Evolutionary conservation across 2,888 invertebrate genomes (phyloP).

Genomic region (Ectemnius lituratus): DNA sequence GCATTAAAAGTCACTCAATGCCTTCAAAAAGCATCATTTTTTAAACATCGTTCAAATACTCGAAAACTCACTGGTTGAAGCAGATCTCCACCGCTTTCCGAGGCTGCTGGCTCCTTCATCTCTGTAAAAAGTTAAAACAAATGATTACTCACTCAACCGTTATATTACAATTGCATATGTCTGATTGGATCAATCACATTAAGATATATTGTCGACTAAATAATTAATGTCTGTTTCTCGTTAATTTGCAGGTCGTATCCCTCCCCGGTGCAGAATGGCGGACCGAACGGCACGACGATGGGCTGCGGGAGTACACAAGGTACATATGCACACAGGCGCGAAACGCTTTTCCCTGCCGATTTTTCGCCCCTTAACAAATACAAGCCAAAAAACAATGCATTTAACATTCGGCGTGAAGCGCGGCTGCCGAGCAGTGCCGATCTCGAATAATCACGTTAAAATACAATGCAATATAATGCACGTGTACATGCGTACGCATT

Average conservation of each 20-base stretch:
- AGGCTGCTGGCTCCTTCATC: conserved; percentile 21
- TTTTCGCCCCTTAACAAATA: too few species aligned
- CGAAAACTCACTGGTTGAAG: conserved; percentile 56
- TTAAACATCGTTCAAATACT: conserved; percentile 21
- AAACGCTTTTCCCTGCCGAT: too few species aligned
- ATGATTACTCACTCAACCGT: too few species aligned
- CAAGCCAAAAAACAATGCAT: too few species aligned
- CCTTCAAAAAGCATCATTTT: neutral
- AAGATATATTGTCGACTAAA: neutral
- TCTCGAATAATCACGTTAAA: too few species aligned
- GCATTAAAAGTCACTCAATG: neutral
- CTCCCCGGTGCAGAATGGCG: conserved; percentile 75
- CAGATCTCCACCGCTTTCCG: conserved; percentile 11
- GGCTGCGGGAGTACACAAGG: conserved; percentile 73
- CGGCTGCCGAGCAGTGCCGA: neutral
- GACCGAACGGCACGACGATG: conserved; percentile 72
- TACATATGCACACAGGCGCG: conserved; percentile 17
- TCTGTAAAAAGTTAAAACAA: conserved; percentile 22
- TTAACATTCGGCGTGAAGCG: neutral
- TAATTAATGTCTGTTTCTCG: conserved; percentile 11
- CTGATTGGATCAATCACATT: neutral
- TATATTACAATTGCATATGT: too few species aligned
- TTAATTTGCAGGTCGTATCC: conserved; percentile 73
- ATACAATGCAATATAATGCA: neutral
- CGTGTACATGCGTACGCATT: neutral